Evolutionary conservation across 2,888 invertebrate species (phyloP).

Genomic region (Lycocerus yunnanus): DNA sequence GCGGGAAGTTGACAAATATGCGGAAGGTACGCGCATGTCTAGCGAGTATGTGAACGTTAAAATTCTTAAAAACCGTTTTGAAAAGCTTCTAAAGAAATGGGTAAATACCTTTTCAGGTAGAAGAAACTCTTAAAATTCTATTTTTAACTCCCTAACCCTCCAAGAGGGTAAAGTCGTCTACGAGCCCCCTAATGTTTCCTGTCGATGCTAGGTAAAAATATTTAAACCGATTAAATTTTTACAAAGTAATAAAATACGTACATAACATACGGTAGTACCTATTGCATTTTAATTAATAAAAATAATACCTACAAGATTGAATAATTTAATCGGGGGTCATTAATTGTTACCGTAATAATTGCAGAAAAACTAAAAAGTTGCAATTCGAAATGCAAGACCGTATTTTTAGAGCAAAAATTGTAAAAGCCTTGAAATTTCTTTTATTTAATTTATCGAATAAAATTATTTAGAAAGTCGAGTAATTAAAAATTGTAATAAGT

Average conservation of each 20-base stretch:
- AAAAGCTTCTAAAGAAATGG: slow-evolving; percentile 14
- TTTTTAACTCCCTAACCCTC: not conserved
- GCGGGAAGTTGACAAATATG: slow-evolving; percentile 34
- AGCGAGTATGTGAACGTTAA: slow-evolving; percentile 8
- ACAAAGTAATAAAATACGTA: too few relatives aligned
- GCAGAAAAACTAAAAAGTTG: too few relatives aligned
- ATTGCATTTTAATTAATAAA: too few relatives aligned
- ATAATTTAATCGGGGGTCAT: too few relatives aligned
- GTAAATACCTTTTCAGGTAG: slow-evolving; percentile 20
- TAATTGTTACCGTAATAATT: too few relatives aligned
- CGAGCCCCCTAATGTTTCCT: not conserved
- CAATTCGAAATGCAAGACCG: too few relatives aligned
- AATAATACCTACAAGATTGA: too few relatives aligned
- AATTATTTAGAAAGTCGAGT: not conserved
- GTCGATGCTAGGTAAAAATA: not conserved
- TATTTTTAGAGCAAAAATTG: too few relatives aligned
- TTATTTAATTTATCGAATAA: not conserved
- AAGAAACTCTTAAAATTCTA: not conserved
- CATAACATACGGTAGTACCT: too few relatives aligned
- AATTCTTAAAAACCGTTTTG: slow-evolving; percentile 1
- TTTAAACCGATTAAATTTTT: not conserved
- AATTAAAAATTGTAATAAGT: not conserved
- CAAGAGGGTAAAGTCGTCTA: not conserved
- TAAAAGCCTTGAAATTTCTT: not conserved
- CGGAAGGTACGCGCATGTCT: slow-evolving; percentile 29